Base-by-base conservation (phyloP, 2,113 vertebrate species). In the Hystrix brachyura region DNA sequence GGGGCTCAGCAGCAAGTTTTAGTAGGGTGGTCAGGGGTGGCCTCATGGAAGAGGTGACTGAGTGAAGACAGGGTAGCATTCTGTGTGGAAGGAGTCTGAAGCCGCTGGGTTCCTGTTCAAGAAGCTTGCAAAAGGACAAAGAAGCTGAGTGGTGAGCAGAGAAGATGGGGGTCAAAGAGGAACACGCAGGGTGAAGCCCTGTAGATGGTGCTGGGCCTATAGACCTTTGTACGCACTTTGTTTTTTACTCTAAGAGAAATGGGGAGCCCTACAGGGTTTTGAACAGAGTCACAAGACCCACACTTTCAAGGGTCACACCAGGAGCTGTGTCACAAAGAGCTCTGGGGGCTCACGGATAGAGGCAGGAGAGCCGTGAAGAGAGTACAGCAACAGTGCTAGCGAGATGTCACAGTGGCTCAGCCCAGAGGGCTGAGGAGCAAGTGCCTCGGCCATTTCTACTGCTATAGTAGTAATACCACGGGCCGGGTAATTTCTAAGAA, bases 71-170 rank as follows among this genome's bases (percentile, higher is more conserved):
- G 53, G 53, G 29, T 53, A 57, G 32, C 7, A 6, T 38, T 59
- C 32, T 8, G 25, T 60, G 23, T 38, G 23, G 72, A 59, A n/a
- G 43, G 82, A 25, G 23, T 5, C 27, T 46, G 3, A n/a, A 46
- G 79, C 0, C 1, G 67, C 34, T 13, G 13, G 55, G 14, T 9
- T 7, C 5, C 1, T 34, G 12, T 8, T 0, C 8, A 29, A 7
- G 86, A 25, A 57, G 57, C 13, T 23, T 29, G 25, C 32, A 23
- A 34, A n/a, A 34, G 23, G 60, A 27, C 13, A 0, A 8, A 55
- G 69, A 17, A 72, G 27, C n/a, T 82, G 34, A 14, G 3, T 2
- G 1, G 5, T 34, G 19, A 34, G 53, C 19, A 43, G 7, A 69
- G 74, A 64, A 15, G 7, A 27, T 53, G 46, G 21, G 21, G 51